Evolutionary conservation across 2,113 vertebrate genomes (phyloP).

Genomic region (Protomyctophum bolini): DNA sequence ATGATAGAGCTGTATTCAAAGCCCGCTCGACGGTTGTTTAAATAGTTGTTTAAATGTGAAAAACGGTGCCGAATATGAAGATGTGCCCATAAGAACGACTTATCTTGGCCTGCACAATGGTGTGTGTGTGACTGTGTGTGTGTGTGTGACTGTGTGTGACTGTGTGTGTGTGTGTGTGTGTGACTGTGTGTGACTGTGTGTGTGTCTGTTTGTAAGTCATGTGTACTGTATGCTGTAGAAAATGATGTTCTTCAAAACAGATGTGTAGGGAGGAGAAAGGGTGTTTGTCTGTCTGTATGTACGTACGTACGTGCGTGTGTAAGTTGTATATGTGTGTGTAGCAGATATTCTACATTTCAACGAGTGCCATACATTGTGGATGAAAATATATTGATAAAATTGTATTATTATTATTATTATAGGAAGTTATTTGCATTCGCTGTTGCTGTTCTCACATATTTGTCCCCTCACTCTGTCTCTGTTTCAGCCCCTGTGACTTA

Average conservation of each 20-base stretch:
- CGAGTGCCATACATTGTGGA: slow-evolving; percentile 62
- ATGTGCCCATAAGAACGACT: slow-evolving; percentile 16
- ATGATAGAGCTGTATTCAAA: slow-evolving; percentile 49
- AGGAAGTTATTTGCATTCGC: not conserved
- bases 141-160: slow-evolving; percentile 27
- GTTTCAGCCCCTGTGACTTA: not conserved
- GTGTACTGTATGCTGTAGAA: not conserved
- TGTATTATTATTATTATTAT: slow-evolving; percentile 9
- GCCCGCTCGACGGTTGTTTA: slow-evolving; percentile 42
- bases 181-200: not conserved
- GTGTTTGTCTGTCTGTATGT: not conserved
- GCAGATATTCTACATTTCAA: slow-evolving; percentile 20
- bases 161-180: slow-evolving; percentile 8
- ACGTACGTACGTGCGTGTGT: not conserved
- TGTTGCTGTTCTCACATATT: not conserved
- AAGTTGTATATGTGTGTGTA: not conserved
- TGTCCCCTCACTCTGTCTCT: not conserved
- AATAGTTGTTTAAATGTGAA: slow-evolving; percentile 50
- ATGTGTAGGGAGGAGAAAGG: not conserved
- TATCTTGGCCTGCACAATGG: slow-evolving; percentile 14
- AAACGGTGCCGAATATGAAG: slow-evolving; percentile 18
- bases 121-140: slow-evolving; percentile 2
- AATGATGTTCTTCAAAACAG: too few species aligned
- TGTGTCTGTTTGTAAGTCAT: not conserved
- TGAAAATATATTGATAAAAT: slow-evolving; percentile 9